Conservation (phyloP, 2,888 invertebrate species). For the Volucella bombylans region DNA sequence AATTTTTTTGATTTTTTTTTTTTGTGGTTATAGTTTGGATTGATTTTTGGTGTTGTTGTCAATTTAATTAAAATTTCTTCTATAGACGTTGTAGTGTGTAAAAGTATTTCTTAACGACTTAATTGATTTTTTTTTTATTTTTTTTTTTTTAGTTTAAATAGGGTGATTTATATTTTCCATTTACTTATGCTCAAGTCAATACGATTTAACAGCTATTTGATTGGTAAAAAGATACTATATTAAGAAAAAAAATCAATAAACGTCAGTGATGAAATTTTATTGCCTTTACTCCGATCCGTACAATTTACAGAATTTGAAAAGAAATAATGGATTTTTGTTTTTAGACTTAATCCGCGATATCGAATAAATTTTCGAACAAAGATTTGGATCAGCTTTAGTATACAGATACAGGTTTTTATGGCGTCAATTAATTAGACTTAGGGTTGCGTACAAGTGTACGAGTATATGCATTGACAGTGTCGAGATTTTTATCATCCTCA, state of each 20-base stretch:
- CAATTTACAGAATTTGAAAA: too few species aligned
- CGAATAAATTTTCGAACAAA: not conserved
- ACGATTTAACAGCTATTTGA: constrained; percentile 45
- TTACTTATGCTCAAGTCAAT: constrained; percentile 32
- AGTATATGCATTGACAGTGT: constrained; percentile 6
- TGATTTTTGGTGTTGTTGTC: constrained; percentile 57
- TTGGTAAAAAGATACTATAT: constrained; percentile 45
- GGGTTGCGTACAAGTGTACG: too few species aligned
- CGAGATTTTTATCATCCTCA: not conserved
- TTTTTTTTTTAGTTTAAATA: constrained; percentile 31
- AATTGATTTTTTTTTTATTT: constrained; percentile 42
- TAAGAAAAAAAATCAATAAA: constrained; percentile 42
- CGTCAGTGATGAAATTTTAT: constrained; percentile 31
- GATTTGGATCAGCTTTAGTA: not conserved
- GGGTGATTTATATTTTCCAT: constrained; percentile 33
- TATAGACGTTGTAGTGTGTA: constrained; percentile 37
- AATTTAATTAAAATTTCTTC: constrained; percentile 11
- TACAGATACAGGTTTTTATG: constrained; percentile 7
- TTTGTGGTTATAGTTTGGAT: constrained; percentile 56
- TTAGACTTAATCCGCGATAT: not conserved
- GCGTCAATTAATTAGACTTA: not conserved
- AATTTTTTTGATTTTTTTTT: constrained; percentile 16
- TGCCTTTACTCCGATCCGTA: constrained; percentile 1
- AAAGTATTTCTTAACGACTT: constrained; percentile 58
- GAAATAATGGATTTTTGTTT: constrained; percentile 5